Conservation (phyloP, 2,888 invertebrate species). For the Parnassius mnemosyne region DNA sequence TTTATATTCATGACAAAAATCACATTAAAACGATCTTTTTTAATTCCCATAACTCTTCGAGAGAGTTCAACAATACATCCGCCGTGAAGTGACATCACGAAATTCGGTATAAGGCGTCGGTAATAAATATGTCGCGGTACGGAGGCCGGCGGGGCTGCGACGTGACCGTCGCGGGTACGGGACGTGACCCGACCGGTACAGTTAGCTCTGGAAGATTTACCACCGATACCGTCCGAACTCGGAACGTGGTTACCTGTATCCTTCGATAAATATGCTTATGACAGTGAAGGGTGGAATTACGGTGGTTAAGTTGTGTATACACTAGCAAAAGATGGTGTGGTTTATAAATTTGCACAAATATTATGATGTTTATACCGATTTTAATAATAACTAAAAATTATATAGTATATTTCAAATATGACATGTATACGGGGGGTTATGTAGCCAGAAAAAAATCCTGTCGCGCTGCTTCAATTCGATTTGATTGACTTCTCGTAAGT, state of each 20-base stretch:
- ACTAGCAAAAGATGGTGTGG: not conserved
- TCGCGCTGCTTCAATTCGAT: too few species aligned
- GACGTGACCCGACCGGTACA: conserved; percentile 47
- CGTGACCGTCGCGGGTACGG: conserved; percentile 50
- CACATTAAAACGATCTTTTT: conserved; percentile 8
- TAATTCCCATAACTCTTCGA: conserved; percentile 8
- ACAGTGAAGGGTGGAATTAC: conserved; percentile 24
- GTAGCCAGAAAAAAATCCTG: too few species aligned
- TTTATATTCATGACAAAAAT: not conserved
- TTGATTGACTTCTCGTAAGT: too few species aligned
- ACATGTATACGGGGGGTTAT: too few species aligned
- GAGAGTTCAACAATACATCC: conserved; percentile 49
- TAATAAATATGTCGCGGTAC: conserved; percentile 58
- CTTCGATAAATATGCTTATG: conserved; percentile 26
- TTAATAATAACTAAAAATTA: too few species aligned
- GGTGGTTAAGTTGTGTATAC: not conserved
- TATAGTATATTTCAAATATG: too few species aligned
- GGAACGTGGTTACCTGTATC: conserved; percentile 23
- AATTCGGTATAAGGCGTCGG: conserved; percentile 47
- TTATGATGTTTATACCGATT: too few species aligned
- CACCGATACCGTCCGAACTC: conserved; percentile 26
- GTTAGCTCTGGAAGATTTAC: conserved; percentile 29
- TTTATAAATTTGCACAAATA: not conserved
- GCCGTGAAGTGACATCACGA: conserved; percentile 40
- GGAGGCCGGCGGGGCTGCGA: conserved; percentile 40